Conservation (phyloP, 2,797 vertebrate species). For the Enteromius trimaculatus region DNA sequence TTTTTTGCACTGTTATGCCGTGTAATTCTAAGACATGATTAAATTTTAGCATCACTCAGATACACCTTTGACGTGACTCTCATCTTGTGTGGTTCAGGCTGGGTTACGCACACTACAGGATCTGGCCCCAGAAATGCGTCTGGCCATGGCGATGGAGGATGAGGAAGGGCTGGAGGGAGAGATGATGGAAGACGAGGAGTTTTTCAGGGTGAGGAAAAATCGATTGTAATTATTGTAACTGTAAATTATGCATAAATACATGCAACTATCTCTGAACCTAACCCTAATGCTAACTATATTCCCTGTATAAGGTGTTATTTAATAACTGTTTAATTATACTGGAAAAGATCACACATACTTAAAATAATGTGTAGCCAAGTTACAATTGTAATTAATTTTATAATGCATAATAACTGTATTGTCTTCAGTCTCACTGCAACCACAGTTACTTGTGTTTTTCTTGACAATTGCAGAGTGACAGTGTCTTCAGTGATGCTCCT, state of each 20-base stretch:
- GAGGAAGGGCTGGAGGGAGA: conserved; percentile 70
- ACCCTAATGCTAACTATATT: not conserved
- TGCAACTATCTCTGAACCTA: not conserved
- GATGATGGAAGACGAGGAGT: conserved; percentile 60
- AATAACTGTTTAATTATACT: not conserved
- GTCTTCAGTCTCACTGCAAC: not conserved
- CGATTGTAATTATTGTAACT: too few species aligned
- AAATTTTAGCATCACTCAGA: too few species aligned
- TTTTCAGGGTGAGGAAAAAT: conserved; percentile 57
- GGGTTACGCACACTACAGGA: conserved; percentile 91
- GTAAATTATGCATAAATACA: not conserved
- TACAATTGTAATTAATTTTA: not conserved
- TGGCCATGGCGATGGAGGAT: conserved; percentile 83
- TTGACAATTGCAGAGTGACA: conserved; percentile 53
- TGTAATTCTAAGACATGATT: too few species aligned
- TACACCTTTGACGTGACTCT: not conserved
- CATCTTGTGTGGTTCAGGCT: conserved; percentile 70
- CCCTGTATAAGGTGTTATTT: not conserved
- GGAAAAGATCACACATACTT: not conserved
- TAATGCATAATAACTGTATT: not conserved
- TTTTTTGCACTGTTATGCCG: too few species aligned
- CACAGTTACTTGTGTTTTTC: not conserved
- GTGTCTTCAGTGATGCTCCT: conserved; percentile 50
- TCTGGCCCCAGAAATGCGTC: conserved; percentile 90
- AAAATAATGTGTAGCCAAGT: not conserved